These are phyloP conservation scores for Python bivittatus DNA, from an alignment of 2,113 vertebrate species.

Conservation along the genomic window DNA sequence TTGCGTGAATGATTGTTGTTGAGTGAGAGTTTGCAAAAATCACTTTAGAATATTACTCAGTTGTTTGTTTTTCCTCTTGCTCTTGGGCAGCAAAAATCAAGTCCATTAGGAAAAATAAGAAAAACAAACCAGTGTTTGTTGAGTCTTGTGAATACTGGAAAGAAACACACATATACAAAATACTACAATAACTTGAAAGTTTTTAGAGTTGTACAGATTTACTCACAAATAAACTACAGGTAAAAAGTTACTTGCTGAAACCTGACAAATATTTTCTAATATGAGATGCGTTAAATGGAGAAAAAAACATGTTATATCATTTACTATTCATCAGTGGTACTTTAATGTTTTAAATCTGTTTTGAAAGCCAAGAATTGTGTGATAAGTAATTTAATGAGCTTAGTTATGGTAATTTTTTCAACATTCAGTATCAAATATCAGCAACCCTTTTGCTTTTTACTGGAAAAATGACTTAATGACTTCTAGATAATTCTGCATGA, in stretches of 20 bases:
- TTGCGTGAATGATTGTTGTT: background rate
- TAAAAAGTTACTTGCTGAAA: conserved; percentile 29
- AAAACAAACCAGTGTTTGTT: background rate
- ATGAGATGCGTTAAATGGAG: conserved; percentile 41
- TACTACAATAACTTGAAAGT: conserved; percentile 1
- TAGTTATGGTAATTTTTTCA: conserved; percentile 10
- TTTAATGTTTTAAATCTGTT: conserved; percentile 36
- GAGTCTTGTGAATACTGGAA: conserved; percentile 3
- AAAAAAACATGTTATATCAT: conserved; percentile 30
- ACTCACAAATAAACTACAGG: background rate
- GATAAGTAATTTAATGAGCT: conserved; percentile 12
- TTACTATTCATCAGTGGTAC: conserved; percentile 35
- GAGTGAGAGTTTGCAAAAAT: background rate
- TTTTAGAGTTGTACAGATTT: conserved; percentile 21
- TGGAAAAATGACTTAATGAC: background rate
- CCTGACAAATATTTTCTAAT: conserved; percentile 12
- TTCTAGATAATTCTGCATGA: background rate
- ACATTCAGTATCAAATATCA: conserved; percentile 35
- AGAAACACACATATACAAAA: background rate
- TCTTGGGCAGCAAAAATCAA: background rate
- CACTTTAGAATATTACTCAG: background rate
- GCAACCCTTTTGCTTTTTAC: background rate
- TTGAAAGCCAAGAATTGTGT: conserved; percentile 48
- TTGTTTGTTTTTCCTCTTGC: background rate
- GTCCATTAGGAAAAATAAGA: background rate